Evolutionary conservation across 1,140 invertebrate species (phyloP), one percentile per base, ranked within the genome.

Genomic region (Halyomorpha halys): DNA sequence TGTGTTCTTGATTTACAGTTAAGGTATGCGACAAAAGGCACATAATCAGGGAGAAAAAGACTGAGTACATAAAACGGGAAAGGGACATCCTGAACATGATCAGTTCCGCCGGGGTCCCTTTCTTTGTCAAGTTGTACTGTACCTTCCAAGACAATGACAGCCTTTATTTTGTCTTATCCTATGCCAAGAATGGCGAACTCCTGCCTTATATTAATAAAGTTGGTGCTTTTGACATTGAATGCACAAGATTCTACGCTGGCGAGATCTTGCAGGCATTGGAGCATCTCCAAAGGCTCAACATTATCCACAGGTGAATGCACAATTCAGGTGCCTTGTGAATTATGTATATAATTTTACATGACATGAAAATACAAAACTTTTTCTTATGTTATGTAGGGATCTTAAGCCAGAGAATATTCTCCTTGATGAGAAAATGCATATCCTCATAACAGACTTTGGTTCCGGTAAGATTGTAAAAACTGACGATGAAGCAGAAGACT

Each of bases 391-490:
- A 25, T 61, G 3, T 59, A 72, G 79, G 59, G 91, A 94, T 74
- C 79, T 94, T 25, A 94, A 94, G 72, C 90, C 90, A 0, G 91
- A 94, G 74, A 94, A 94, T 74, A 90, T 93, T 63, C 76, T 94
- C 51, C 76, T 93, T 44, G 90, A 91, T 77, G 90, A 95, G 73
- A 87, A 91, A 65, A 97, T 97, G 90, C 96, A 99, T 77, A 88
- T 98, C 66, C 81, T 95, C 70, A 89, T 99, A 49, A 94, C 94
- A 16, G 97, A 99, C 77, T 99, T 99, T 76, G 97, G 97, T 18
- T 96, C 94, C 60, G 89, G 92, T 0, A 97, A 95, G 77, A 90
- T 97, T 69, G 73, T 91, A 6, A 77, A 79, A 51, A 39, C 4
- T 13, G 34, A 39, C 11, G 74, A 82, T 2, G 27, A 45, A 19